Evolutionary conservation across 2,888 invertebrate genomes (phyloP), one percentile per base, ranked within the genome.

Genomic region (Drosophila maculinotata): DNA sequence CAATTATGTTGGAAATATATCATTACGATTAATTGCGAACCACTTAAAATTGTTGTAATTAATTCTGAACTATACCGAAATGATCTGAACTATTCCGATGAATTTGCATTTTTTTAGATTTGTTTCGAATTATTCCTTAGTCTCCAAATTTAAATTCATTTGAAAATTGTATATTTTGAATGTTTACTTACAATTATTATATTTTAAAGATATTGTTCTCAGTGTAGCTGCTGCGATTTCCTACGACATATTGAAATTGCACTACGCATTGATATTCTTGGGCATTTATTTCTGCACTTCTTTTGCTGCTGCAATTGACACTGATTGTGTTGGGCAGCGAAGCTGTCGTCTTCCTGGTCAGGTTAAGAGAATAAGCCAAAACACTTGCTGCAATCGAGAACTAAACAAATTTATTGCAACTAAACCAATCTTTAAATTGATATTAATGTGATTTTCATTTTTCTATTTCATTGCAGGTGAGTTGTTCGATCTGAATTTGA

Each of bases 381-480:
- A 45, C 47, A 54, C 47, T 72, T 48, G 38, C 51, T 35, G 45
- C 42, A 28, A 26, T 58, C 52, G 44, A 44, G 8, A 26, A 14
- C n/a, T 15, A 8, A 56, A 49, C 42, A 20, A 63, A 47, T 44
- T 51, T 35, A 62, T 62, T 33, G 49, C 33, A 47, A 35, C 35
- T 48, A 30, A 23, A 25, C 52, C 36, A 41, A 56, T 36, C 30
- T 66, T 49, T 26, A 45, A 30, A 73, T 51, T 62, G 58, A 70
- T 70, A 69, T 73, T 53, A 59, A 77, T 60, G 49, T 17, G 12
- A 52, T 52, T 41, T 44, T 49, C 4, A 7, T 31, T 56, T 54
- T 33, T 72, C 25, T 26, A 26, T 63, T 47, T 69, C 48, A 41
- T 76, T 76, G 10, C 75, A 76, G 75, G 75, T 76, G 44, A 77